Percentiles rank a stretch among this genome's conserved stretches.
phyloP scores from a whole-genome alignment of 1,140 invertebrate species.

The Drosophila santomea region DNA sequence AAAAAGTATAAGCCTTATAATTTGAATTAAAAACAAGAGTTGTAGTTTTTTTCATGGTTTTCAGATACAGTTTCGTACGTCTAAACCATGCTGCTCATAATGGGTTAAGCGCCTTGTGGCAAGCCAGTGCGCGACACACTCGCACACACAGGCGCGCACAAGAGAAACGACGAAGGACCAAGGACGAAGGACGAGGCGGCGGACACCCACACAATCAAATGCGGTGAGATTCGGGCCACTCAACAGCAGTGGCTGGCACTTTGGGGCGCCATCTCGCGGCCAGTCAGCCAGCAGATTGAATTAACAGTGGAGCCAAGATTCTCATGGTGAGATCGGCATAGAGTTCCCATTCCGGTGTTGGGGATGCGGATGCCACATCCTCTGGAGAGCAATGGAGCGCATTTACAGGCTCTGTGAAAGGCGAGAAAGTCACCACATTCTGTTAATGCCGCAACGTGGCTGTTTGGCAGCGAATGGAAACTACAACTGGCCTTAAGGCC shows the following conservation, averaged over 20 bases:
- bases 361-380: neutral
- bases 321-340: slow-evolving; percentile 63
- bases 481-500: slow-evolving; percentile 35
- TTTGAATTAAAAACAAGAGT: too few species aligned
- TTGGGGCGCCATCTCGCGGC: slow-evolving; percentile 79
- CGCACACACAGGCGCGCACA: slow-evolving; percentile 11
- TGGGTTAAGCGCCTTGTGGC: slow-evolving; percentile 49
- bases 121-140: slow-evolving; percentile 61
- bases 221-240: slow-evolving; percentile 69
- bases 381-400: slow-evolving; percentile 55
- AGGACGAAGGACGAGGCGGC: slow-evolving; percentile 16
- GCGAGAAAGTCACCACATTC: slow-evolving; percentile 75
- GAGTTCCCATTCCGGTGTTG: too few species aligned
- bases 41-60: neutral
- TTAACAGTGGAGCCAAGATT: slow-evolving; percentile 67
- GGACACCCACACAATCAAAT: slow-evolving; percentile 32
- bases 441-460: slow-evolving; percentile 47
- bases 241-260: slow-evolving; percentile 59
- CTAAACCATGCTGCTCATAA: neutral
- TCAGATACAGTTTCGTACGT: neutral
- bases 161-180: neutral
- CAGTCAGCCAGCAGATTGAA: slow-evolving; percentile 65
- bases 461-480: slow-evolving; percentile 1
- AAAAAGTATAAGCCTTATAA: too few species aligned
- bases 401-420: slow-evolving; percentile 39